Percentiles rank a stretch among this genome's conserved stretches.
These are phyloP conservation scores for Conus ventricosus DNA, from an alignment of 1,140 invertebrate species.

Conservation along the genomic window DNA sequence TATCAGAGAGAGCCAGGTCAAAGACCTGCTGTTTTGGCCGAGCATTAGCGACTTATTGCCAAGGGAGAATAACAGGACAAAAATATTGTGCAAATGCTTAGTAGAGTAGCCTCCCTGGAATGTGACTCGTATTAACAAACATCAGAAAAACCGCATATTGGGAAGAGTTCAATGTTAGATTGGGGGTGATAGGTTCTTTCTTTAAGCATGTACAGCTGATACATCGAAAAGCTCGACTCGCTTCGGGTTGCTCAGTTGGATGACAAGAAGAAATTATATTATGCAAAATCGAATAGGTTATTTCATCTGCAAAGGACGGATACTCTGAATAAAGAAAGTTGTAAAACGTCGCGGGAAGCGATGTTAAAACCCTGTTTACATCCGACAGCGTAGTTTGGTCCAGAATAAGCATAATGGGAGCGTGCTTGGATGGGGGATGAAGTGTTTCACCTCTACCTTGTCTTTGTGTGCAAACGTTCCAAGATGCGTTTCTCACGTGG, in stretches of 20 bases:
- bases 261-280: too few relatives aligned
- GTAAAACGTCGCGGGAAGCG: neutral
- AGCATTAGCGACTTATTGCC: too few relatives aligned
- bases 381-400: neutral
- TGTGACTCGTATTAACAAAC: too few relatives aligned
- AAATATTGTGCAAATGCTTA: neutral
- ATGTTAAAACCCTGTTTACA: neutral
- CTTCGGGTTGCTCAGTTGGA: too few relatives aligned
- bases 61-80: neutral
- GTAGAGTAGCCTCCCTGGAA: neutral
- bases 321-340: neutral
- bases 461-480: conserved; percentile 33
- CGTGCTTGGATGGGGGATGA: conserved; percentile 30
- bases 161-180: neutral
- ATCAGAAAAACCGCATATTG: neutral
- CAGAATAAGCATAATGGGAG: conserved; percentile 19
- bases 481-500: conserved; percentile 29
- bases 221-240: too few relatives aligned
- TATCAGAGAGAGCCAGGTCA: too few relatives aligned
- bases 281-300: too few relatives aligned
- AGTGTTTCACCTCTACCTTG: conserved; percentile 31
- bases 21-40: too few relatives aligned
- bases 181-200: neutral
- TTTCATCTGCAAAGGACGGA: too few relatives aligned
- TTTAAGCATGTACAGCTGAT: too few relatives aligned